phyloP scores from a whole-genome alignment of 2,888 invertebrate species.

The Cerastis leucographa region DNA sequence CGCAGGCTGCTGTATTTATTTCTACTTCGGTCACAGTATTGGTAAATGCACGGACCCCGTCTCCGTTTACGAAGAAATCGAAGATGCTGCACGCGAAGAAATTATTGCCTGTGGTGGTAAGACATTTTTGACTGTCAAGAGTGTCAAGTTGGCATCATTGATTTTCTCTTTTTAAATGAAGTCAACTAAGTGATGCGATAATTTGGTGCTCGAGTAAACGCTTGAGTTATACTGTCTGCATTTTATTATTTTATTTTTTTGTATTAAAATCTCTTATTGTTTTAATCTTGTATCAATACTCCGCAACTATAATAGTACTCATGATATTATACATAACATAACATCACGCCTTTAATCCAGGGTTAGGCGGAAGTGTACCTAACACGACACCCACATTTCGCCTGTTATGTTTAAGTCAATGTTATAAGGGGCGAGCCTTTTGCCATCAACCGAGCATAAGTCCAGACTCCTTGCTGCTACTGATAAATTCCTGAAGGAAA shows the following conservation, averaged over 20 bases:
- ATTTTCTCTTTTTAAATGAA: neutral
- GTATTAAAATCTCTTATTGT: neutral
- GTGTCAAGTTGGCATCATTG: slow-evolving; percentile 40
- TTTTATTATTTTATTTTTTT: neutral
- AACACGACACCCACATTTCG: no score
- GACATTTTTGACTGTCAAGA: slow-evolving; percentile 29
- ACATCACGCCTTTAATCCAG: no score
- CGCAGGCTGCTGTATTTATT: slow-evolving; percentile 98
- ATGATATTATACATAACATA: neutral
- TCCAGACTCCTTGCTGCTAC: no score
- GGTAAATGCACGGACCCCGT: slow-evolving; percentile 92
- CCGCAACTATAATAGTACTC: neutral
- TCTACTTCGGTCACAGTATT: slow-evolving; percentile 97
- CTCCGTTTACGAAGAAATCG: slow-evolving; percentile 95
- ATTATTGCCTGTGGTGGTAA: slow-evolving; percentile 96
- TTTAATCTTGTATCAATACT: no score
- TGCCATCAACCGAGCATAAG: no score
- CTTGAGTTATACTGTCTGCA: slow-evolving; percentile 30
- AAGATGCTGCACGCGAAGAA: slow-evolving; percentile 97
- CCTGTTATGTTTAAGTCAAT: no score
- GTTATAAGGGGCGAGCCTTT: no score
- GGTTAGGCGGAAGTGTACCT: no score
- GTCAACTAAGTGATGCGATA: slow-evolving; percentile 41
- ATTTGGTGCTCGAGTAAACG: slow-evolving; percentile 35
- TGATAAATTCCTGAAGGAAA: no score